phyloP scores from a whole-genome alignment of 1,140 invertebrate genomes.

The Steinernema feltiae region DNA sequence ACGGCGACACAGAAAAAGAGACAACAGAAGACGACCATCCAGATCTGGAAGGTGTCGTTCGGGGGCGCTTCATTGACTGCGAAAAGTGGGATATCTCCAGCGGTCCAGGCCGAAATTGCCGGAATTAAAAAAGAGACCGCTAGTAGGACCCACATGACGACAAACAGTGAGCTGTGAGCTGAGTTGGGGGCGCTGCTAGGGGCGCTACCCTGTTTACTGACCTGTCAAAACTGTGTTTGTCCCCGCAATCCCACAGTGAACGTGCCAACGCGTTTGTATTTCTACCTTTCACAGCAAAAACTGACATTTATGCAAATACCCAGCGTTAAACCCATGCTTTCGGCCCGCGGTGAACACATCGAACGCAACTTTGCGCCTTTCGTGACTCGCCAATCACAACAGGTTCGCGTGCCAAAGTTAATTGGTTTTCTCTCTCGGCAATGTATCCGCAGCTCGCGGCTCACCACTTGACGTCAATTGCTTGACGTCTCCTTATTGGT shows the following conservation, averaged over 20 bases:
- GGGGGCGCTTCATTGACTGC: not conserved
- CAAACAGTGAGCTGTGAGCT: too few relatives aligned
- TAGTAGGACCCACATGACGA: not conserved
- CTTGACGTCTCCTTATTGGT: too few relatives aligned
- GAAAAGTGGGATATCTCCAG: not conserved
- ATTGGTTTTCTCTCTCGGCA: not conserved
- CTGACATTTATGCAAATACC: too few relatives aligned
- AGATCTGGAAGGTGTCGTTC: not conserved
- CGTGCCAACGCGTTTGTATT: too few relatives aligned
- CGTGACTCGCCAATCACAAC: not conserved
- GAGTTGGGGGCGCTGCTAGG: too few relatives aligned
- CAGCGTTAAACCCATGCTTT: too few relatives aligned
- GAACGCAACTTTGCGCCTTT: not conserved
- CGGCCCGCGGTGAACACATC: too few relatives aligned
- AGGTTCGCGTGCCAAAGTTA: constrained; percentile 4
- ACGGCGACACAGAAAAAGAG: constrained; percentile 27
- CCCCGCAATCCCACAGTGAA: not conserved
- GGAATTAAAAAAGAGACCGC: not conserved
- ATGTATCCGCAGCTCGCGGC: not conserved
- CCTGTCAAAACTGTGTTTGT: not conserved
- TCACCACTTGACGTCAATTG: too few relatives aligned
- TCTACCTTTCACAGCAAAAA: too few relatives aligned
- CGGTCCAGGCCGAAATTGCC: not conserved
- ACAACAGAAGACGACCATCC: constrained; percentile 13
- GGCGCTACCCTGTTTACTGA: too few relatives aligned